These are phyloP conservation scores for Perca fluviatilis DNA, from an alignment of 2,113 vertebrate species.

Conservation along the genomic window DNA sequence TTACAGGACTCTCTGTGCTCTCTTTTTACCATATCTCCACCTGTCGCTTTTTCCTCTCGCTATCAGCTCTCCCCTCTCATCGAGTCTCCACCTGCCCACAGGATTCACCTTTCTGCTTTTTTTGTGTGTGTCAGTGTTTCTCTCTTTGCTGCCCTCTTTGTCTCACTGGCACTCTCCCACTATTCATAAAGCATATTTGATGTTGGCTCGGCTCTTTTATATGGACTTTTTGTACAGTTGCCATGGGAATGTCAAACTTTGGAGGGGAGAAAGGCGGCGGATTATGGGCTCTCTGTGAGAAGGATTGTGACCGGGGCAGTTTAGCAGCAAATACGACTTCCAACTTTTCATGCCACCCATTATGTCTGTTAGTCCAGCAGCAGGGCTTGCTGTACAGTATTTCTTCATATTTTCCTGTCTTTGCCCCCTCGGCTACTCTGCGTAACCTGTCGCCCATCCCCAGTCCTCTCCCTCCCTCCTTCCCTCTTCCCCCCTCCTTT, in stretches of 20 bases:
- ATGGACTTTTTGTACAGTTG: conserved; percentile 74
- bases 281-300: conserved; percentile 56
- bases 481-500: conserved; percentile 47
- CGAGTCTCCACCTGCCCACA: conserved; percentile 71
- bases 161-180: conserved; percentile 63
- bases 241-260: conserved; percentile 79
- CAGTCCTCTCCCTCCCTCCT: conserved; percentile 22
- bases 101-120: conserved; percentile 75
- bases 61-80: conserved; percentile 72
- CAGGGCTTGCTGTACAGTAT: conserved; percentile 33
- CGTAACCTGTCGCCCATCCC: conserved; percentile 72
- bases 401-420: conserved; percentile 39
- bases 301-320: conserved; percentile 49
- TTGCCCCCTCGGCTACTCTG: conserved; percentile 56
- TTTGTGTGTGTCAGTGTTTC: conserved; percentile 28
- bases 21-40: conserved; percentile 72
- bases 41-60: conserved; percentile 74
- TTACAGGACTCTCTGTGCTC: conserved; percentile 68
- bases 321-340: conserved; percentile 45
- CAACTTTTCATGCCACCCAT: conserved; percentile 37
- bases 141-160: conserved; percentile 50
- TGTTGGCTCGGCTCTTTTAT: conserved; percentile 64
- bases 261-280: conserved; percentile 38
- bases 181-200: conserved; percentile 76
- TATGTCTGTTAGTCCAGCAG: neutral